Percentiles rank a stretch among this genome's conserved stretches.
Evolutionary conservation across 1,140 invertebrate genomes (phyloP).

Genomic region (Meloidogyne hapla): DNA sequence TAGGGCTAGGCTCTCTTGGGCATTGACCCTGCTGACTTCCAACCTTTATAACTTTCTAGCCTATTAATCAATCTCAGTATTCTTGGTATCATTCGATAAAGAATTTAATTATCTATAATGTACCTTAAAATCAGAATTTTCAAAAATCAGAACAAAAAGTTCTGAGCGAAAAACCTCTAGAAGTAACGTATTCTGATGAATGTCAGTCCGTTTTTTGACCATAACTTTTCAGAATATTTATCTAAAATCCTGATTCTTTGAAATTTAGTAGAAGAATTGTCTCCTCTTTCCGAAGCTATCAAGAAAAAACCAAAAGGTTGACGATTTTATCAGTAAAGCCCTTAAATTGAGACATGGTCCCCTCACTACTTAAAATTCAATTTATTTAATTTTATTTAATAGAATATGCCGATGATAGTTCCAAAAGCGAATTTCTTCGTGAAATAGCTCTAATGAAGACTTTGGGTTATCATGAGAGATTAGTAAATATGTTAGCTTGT

Average conservation of each 20-base stretch:
- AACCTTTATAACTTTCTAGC: conserved; percentile 8
- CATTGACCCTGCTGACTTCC: background rate
- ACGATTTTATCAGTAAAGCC: no score
- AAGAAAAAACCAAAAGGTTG: background rate
- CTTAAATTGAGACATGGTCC: no score
- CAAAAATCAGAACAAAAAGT: background rate
- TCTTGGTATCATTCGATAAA: background rate
- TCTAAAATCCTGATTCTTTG: background rate
- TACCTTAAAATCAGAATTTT: background rate
- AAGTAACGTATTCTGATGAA: background rate
- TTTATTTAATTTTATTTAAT: conserved; percentile 35
- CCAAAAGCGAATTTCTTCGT: conserved; percentile 65
- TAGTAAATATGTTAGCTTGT: conserved; percentile 68
- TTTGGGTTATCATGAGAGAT: conserved; percentile 65
- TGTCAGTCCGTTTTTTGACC: background rate
- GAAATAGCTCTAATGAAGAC: conserved; percentile 68
- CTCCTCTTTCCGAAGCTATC: background rate
- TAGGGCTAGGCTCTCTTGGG: background rate
- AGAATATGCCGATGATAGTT: conserved; percentile 65
- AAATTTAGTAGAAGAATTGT: background rate
- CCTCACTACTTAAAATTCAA: background rate
- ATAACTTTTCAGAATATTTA: background rate
- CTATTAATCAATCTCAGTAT: background rate
- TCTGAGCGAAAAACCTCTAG: background rate
- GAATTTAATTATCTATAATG: background rate